Evolutionary conservation across 2,113 vertebrate species (phyloP).

Genomic region (Pterocles orientalis): DNA sequence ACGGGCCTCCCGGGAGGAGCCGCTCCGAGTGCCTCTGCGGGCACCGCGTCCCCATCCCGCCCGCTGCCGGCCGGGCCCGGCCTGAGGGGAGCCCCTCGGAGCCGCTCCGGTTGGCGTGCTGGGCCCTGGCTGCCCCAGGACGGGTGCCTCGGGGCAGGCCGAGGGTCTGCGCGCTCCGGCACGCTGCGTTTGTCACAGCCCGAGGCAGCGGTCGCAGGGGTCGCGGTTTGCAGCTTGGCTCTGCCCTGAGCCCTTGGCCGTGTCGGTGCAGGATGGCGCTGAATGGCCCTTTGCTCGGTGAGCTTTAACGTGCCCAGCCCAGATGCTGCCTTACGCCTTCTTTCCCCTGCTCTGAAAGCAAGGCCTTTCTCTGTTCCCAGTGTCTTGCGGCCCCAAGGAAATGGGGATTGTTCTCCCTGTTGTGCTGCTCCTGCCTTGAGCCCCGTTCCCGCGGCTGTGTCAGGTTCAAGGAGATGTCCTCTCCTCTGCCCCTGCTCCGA

Average conservation of each 20-base stretch:
- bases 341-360: background rate
- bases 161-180: rapidly evolving
- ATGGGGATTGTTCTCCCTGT: background rate
- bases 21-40: background rate
- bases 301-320: background rate
- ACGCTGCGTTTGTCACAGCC: background rate
- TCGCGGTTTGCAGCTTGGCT: background rate
- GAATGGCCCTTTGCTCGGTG: rapidly evolving
- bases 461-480: background rate
- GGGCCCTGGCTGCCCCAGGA: background rate
- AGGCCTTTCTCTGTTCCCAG: background rate
- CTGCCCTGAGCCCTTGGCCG: background rate
- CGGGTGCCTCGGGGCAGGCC: background rate
- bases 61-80: background rate
- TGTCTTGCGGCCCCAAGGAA: background rate
- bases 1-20: background rate
- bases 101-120: background rate
- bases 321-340: background rate
- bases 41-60: too few relatives aligned
- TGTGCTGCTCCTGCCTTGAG: background rate
- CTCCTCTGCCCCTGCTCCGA: background rate
- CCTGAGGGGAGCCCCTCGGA: rapidly evolving
- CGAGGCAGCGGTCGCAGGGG: background rate
- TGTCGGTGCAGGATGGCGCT: rapidly evolving
- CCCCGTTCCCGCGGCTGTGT: background rate